phyloP scores from a whole-genome alignment of 1,140 invertebrate genomes.

The Brachionus asplanchnoidis region DNA sequence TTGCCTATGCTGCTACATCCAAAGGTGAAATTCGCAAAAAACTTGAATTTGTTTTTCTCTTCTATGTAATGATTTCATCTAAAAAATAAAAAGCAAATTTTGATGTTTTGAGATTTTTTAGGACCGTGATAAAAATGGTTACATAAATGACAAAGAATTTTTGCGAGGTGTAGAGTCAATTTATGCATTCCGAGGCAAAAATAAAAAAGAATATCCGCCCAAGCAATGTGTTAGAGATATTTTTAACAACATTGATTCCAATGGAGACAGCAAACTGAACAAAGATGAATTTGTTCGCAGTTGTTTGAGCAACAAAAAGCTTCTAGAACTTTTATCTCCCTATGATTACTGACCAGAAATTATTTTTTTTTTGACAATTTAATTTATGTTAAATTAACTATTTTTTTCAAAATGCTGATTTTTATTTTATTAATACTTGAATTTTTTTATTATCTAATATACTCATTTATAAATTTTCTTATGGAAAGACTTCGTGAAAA shows the following conservation, averaged over 20 bases:
- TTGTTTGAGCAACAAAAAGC: constrained; percentile 7
- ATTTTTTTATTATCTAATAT: too few relatives aligned
- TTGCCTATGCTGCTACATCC: constrained; percentile 28
- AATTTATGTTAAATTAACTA: neutral
- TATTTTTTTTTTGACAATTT: neutral
- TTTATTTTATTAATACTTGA: too few relatives aligned
- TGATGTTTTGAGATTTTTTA: neutral
- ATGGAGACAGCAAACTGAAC: constrained; percentile 19
- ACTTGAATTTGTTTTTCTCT: constrained; percentile 28
- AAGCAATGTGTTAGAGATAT: constrained; percentile 10
- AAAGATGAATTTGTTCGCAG: constrained; percentile 20
- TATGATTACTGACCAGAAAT: neutral
- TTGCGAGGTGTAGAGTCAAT: constrained; percentile 7
- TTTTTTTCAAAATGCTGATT: neutral
- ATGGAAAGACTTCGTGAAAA: too few relatives aligned
- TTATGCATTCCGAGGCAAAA: constrained; percentile 10
- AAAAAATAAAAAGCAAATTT: neutral
- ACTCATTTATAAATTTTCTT: too few relatives aligned
- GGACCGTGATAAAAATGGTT: constrained; percentile 33
- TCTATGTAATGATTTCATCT: constrained; percentile 13
- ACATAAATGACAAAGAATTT: constrained; percentile 11
- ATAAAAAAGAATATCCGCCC: constrained; percentile 19
- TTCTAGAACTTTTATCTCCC: constrained; percentile 35
- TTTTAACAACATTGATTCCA: constrained; percentile 10
- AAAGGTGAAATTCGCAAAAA: constrained; percentile 26